phyloP scores from a whole-genome alignment of 2,113 vertebrate species.

The Cyanoliseus patagonus region DNA sequence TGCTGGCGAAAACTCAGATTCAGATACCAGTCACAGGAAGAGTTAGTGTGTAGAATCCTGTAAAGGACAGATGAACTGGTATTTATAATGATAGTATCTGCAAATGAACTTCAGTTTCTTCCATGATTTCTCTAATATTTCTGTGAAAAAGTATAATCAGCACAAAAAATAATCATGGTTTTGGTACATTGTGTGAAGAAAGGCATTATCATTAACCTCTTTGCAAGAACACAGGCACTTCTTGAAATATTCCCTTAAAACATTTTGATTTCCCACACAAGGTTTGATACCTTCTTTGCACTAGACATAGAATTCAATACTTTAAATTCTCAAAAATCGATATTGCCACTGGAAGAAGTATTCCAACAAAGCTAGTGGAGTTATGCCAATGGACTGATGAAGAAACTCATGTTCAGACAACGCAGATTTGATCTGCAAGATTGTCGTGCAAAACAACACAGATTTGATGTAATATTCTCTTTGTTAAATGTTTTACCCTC shows the following conservation, averaged over 20 bases:
- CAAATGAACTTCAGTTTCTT: not conserved
- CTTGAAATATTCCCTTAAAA: not conserved
- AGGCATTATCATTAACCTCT: not conserved
- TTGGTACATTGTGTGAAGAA: not conserved
- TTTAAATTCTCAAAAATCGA: not conserved
- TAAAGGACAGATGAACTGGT: not conserved
- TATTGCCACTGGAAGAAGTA: not conserved
- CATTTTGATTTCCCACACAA: fast-evolving
- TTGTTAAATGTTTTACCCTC: not conserved
- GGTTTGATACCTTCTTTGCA: not conserved
- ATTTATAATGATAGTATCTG: not conserved
- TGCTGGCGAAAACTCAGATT: not conserved
- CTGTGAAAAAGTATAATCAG: not conserved
- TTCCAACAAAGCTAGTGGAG: not conserved
- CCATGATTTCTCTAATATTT: not conserved
- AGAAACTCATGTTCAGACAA: not conserved
- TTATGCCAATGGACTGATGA: not conserved
- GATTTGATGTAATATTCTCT: not conserved
- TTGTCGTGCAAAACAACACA: not conserved
- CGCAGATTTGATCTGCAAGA: not conserved
- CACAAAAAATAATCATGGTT: not conserved
- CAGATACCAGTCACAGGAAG: not conserved
- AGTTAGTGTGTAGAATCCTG: not conserved
- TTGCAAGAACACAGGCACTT: not conserved
- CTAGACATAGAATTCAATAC: not conserved